These are phyloP conservation scores for Scrobipalpa costella DNA, from an alignment of 2,888 invertebrate species.

Conservation along the genomic window DNA sequence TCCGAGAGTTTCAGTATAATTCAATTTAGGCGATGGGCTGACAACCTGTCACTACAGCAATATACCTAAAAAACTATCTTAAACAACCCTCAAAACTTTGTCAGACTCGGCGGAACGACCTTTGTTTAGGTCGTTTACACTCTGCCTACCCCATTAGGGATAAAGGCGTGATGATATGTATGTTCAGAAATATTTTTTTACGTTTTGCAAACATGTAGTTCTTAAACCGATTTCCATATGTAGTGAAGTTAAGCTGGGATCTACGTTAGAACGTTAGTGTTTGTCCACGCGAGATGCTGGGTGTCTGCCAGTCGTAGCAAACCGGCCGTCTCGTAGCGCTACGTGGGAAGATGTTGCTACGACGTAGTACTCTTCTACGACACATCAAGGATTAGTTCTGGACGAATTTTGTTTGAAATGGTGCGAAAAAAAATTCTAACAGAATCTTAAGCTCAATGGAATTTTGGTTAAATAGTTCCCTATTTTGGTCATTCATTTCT, in stretches of 20 bases:
- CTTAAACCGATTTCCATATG: not conserved
- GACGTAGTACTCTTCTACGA: constrained; percentile 6
- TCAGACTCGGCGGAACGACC: no score
- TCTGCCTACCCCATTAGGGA: no score
- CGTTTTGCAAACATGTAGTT: not conserved
- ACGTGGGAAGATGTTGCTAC: not conserved
- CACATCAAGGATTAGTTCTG: not conserved
- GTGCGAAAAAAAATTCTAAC: not conserved
- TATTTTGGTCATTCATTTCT: no score
- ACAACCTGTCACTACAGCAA: no score
- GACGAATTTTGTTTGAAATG: not conserved
- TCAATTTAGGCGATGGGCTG: no score
- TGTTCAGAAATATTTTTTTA: not conserved
- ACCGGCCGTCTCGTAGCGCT: constrained; percentile 33
- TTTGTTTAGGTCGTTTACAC: no score
- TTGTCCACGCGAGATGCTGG: constrained; percentile 34
- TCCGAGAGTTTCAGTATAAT: no score
- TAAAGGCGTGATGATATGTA: no score
- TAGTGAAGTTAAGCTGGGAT: constrained; percentile 6
- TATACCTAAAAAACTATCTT: no score
- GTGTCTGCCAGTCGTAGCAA: constrained; percentile 43
- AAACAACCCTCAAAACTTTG: no score
- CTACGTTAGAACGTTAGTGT: not conserved
- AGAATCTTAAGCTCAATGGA: no score
- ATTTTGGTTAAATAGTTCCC: no score